Evolutionary conservation across 2,797 vertebrate genomes (phyloP).

Genomic region (Chelon labrosus): DNA sequence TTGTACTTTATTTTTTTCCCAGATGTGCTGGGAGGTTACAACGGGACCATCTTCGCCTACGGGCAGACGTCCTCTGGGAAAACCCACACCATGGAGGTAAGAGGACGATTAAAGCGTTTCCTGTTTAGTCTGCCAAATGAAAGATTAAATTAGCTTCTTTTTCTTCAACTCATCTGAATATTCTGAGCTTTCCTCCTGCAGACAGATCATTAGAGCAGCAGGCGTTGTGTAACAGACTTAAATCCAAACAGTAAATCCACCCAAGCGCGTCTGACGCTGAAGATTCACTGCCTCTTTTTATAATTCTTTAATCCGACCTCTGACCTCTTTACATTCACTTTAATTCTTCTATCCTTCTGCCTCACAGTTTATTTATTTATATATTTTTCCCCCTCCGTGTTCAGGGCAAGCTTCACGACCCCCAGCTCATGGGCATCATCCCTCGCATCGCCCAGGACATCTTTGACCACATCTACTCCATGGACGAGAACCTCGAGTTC

Average conservation of each 20-base stretch:
- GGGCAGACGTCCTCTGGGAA: slow-evolving; percentile 95
- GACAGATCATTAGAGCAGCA: slow-evolving; percentile 23
- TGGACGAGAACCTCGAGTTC: slow-evolving; percentile 97
- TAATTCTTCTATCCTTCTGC: background rate
- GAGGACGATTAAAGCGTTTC: too few relatives aligned
- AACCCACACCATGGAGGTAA: slow-evolving; percentile 95
- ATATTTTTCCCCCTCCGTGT: background rate
- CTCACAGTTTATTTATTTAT: background rate
- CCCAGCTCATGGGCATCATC: slow-evolving; percentile 95
- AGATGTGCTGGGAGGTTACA: slow-evolving; percentile 96
- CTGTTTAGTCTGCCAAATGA: too few relatives aligned
- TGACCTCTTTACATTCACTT: background rate
- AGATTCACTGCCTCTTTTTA: slow-evolving; percentile 1
- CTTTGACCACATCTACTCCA: slow-evolving; percentile 97
- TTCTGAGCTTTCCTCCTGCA: background rate
- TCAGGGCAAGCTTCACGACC: slow-evolving; percentile 93
- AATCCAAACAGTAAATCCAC: slow-evolving; percentile 16
- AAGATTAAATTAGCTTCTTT: too few relatives aligned
- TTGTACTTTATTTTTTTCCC: background rate
- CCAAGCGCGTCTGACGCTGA: background rate
- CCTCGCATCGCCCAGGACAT: slow-evolving; percentile 94
- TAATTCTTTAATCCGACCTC: slow-evolving; percentile 27
- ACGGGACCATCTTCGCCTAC: slow-evolving; percentile 95
- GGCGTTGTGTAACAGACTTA: slow-evolving; percentile 51
- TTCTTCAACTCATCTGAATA: background rate